These are phyloP conservation scores for Pollenia griseotomentosa DNA, from an alignment of 2,888 invertebrate genomes.

Conservation along the genomic window DNA sequence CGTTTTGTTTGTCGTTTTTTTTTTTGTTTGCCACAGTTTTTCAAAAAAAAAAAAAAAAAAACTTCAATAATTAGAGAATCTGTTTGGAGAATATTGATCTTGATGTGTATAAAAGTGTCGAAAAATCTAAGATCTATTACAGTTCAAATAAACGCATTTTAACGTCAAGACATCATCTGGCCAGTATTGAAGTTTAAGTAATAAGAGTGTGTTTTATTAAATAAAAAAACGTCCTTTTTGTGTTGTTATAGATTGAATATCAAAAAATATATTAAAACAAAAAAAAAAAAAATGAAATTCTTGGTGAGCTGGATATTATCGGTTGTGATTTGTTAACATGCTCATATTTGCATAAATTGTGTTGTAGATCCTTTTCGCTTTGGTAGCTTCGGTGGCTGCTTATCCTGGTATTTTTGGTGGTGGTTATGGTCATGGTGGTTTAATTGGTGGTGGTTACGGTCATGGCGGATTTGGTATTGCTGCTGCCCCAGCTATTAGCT, in stretches of 20 bases:
- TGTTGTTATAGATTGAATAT: background rate
- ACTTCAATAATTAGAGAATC: slow-evolving; percentile 31
- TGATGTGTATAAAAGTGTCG: slow-evolving; percentile 78
- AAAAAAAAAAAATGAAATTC: slow-evolving; percentile 77
- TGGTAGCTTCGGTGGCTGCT: slow-evolving; percentile 76
- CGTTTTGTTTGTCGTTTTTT: slow-evolving; percentile 17
- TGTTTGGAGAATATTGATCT: slow-evolving; percentile 42
- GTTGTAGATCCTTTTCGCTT: slow-evolving; percentile 78
- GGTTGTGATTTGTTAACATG: background rate
- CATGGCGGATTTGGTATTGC: slow-evolving; percentile 70
- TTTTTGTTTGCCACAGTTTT: slow-evolving; percentile 25
- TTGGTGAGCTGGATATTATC: slow-evolving; percentile 76
- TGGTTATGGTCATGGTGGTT: slow-evolving; percentile 72
- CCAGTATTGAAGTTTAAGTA: background rate
- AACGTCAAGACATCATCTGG: slow-evolving; percentile 41
- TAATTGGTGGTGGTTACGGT: slow-evolving; percentile 35
- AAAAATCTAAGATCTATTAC: slow-evolving; percentile 75
- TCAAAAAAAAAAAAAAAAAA: background rate
- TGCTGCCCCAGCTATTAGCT: slow-evolving; percentile 42
- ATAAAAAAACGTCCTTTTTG: slow-evolving; percentile 21
- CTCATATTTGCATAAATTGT: slow-evolving; percentile 42
- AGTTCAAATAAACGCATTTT: slow-evolving; percentile 78
- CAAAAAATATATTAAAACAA: slow-evolving; percentile 39
- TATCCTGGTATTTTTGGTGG: slow-evolving; percentile 79
- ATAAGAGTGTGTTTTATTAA: background rate